Evolutionary conservation across 2,113 vertebrate species (phyloP), one percentile per base, ranked within the genome.

Genomic region (Colaptes auratus): DNA sequence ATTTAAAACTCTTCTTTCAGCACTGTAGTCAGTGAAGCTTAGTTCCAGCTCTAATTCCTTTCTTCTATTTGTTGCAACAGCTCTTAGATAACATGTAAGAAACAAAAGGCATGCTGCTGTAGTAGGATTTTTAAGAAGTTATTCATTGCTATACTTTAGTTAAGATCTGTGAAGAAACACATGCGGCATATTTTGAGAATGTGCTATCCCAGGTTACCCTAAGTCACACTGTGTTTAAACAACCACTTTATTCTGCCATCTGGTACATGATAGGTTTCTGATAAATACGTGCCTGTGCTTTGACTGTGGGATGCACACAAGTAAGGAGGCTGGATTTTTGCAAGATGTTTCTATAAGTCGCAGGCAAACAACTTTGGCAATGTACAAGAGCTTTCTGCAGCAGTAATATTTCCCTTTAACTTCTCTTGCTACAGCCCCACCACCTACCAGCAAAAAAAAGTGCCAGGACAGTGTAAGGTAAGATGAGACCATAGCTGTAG

Each of bases 191-290:
- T 96, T 96, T 96, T 96, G 86, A 96, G 96, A 96, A 96, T 85
- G 93, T 95, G 96, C 73, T 96, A 92, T 96, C 89, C 87, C 95
- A 96, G 93, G 96, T 96, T 96, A 96, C 64, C 92, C 90, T 17
- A 93, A 96, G 94, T 92, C 95, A 94, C 89, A 96, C 42, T 56
- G 78, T 96, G 94, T 96, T 96, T 96, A 96, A 96, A 95, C 96
- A 96, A 97, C 91, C 92, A 96, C 89, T 96, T 96, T 94, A 94
- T 96, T 96, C 89, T 92, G 87, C 95, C 96, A 97, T 97, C 96
- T 96, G 96, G 80, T 93, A 69, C 71, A 50, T 93, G 94, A 97
- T 91, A 94, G 90, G 77, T 94, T 96, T 93, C 94, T 96, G 96
- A 96, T 96, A 95, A 96, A 96, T 96, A 80, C 78, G 42, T 96